Evolutionary conservation across 37 sponge, comb jelly and placozoan genomes (phyloP).

Genomic region (Spongilla lacustris): DNA sequence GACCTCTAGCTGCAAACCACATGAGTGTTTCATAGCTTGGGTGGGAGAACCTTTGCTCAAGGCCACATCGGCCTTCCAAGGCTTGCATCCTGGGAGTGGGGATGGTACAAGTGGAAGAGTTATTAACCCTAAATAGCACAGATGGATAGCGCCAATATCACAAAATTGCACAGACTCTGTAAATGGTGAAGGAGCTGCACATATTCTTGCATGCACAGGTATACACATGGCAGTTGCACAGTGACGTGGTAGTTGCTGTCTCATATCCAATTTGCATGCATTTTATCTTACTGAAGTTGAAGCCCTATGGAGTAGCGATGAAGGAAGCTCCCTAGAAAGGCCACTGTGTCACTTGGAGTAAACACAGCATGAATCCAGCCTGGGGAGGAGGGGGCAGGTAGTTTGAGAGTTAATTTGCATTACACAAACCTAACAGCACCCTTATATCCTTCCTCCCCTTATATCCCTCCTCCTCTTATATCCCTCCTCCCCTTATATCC

Average conservation of each 20-base stretch:
- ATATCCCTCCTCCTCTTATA: no score
- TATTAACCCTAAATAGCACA: no score
- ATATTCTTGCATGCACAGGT: no score
- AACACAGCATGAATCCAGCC: slow-evolving; percentile 91
- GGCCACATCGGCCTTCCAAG: slow-evolving; percentile 67
- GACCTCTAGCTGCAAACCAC: slow-evolving; percentile 75
- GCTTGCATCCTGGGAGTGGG: slow-evolving; percentile 71
- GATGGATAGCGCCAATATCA: no score
- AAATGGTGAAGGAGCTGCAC: no score
- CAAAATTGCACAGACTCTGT: no score
- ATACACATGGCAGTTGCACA: no score
- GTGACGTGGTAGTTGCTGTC: no score
- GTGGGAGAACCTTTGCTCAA: slow-evolving; percentile 68
- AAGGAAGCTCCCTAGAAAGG: slow-evolving; percentile 87
- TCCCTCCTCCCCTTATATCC: neutral
- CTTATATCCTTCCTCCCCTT: no score
- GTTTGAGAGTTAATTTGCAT: neutral
- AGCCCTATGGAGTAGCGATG: slow-evolving; percentile 53
- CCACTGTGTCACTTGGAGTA: slow-evolving; percentile 82
- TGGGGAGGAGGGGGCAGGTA: neutral
- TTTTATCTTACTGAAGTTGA: slow-evolving; percentile 45
- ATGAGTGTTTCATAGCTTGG: slow-evolving; percentile 76
- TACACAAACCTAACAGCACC: no score
- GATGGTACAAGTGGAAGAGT: neutral
- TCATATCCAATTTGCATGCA: no score